phyloP scores from a whole-genome alignment of 2,797 vertebrate species.

The Saguinus oedipus region DNA sequence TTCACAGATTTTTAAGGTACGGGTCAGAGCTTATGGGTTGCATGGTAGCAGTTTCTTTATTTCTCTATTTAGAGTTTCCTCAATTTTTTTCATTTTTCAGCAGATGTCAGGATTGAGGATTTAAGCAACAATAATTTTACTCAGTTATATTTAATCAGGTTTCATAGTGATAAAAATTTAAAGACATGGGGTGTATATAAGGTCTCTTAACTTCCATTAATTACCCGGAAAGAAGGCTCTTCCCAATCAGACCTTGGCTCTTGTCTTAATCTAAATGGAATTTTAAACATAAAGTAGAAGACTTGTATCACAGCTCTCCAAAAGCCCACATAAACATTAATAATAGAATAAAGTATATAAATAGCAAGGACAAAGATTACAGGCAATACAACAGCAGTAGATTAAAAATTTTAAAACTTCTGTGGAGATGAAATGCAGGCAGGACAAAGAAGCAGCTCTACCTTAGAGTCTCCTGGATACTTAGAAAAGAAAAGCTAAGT shows the following conservation, averaged over 20 bases:
- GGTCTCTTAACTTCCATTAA: background rate
- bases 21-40: background rate
- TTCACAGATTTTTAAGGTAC: background rate
- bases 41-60: background rate
- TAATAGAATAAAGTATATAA: background rate
- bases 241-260: background rate
- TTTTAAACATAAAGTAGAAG: background rate
- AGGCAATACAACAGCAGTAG: background rate
- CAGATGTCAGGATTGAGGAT: background rate
- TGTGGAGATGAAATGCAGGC: background rate
- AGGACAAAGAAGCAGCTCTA: background rate
- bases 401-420: background rate
- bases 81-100: background rate
- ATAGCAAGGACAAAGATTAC: background rate
- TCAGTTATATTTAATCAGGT: background rate
- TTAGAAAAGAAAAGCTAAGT: background rate
- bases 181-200: background rate
- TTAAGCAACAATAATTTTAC: background rate
- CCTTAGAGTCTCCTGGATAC: background rate
- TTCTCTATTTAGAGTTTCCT: conserved; percentile 34
- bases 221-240: background rate
- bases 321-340: background rate
- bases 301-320: background rate
- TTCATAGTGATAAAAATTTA: background rate
- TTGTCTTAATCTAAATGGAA: background rate